Evolutionary conservation across 2,113 vertebrate species (phyloP), one percentile per base, ranked within the genome.

Genomic region (Muntiacus muntjak): DNA sequence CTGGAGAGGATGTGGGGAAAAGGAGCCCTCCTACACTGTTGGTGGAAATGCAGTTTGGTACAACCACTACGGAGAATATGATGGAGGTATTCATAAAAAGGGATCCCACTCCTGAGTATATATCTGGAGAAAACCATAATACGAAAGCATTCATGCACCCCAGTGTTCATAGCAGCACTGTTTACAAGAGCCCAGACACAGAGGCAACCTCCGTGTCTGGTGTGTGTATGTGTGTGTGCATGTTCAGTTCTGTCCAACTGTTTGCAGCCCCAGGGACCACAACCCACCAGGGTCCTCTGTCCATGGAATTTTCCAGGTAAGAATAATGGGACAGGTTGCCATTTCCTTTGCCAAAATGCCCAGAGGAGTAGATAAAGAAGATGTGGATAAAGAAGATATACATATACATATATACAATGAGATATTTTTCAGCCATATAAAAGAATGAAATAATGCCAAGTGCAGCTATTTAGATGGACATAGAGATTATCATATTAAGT

Each of bases 121-220:
- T 50, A 16, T 33, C 45, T 6, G 9, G 78, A 81, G 78, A 81
- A 50, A 33, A 33, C 28, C 45, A 2, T 81, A 33, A 50, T 3
- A 6, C 1, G 8, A 21, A 81, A 50, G 19, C 28, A 81, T 21
- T 30, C 9, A 33, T 33, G 45, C 16, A 17, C 28, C 15, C 2
- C 45, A 33, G 2, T 19, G 28, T 19, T 81, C 78, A 33, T 6
- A 19, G 9, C 78, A 21, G 16, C 45, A 33, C 28, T 81, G 4
- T 50, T 33, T 19, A 17, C 78, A 19, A 12, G 19, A 50, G 16
- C 78, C 16, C 0, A 1, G 45, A 81, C 9, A 5, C 19, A 28
- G 26, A 28, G 28, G 26, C 43, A 47, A 5, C 14, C 26, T 47
- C 43, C 10, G 4, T 6, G 43, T 17, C 76, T 7, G 17, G 11